A percentile compares a stretch with the other conserved stretches of the same genome.
Evolutionary conservation across 2,888 invertebrate genomes (phyloP).

Genomic region (Troilus luridus): DNA sequence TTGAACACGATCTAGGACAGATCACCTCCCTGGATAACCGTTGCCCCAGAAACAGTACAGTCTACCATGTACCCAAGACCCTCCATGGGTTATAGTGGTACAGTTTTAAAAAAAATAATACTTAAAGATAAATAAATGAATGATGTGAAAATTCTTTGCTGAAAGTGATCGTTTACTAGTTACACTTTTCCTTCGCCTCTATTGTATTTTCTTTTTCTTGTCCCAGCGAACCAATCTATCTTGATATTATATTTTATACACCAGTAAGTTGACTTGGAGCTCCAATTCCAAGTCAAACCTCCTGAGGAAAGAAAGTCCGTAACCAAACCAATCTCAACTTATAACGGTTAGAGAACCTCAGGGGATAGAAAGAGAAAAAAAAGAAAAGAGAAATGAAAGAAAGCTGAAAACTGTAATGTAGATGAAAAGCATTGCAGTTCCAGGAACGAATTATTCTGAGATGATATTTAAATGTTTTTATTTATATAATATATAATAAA

Average conservation of each 20-base stretch:
- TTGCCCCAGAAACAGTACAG: too few relatives aligned
- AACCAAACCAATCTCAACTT: conserved; percentile 42
- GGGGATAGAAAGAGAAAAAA: not conserved
- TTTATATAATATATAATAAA: too few relatives aligned
- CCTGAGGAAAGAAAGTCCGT: not conserved
- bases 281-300: conserved; percentile 28
- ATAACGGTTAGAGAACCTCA: not conserved
- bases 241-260: conserved; percentile 6
- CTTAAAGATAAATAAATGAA: too few relatives aligned
- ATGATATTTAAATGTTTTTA: too few relatives aligned
- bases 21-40: too few relatives aligned
- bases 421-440: not conserved
- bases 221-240: not conserved
- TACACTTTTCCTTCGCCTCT: not conserved
- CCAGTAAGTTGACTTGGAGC: not conserved
- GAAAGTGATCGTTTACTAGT: not conserved
- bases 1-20: too few relatives aligned
- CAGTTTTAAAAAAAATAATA: too few relatives aligned
- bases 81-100: too few relatives aligned
- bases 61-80: too few relatives aligned
- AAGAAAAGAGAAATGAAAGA: not conserved
- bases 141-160: not conserved
- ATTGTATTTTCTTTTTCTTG: not conserved
- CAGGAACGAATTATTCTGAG: not conserved
- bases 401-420: not conserved